Base-by-base conservation (phyloP, 2,888 invertebrate species). In the Lissonota sp. region DNA sequence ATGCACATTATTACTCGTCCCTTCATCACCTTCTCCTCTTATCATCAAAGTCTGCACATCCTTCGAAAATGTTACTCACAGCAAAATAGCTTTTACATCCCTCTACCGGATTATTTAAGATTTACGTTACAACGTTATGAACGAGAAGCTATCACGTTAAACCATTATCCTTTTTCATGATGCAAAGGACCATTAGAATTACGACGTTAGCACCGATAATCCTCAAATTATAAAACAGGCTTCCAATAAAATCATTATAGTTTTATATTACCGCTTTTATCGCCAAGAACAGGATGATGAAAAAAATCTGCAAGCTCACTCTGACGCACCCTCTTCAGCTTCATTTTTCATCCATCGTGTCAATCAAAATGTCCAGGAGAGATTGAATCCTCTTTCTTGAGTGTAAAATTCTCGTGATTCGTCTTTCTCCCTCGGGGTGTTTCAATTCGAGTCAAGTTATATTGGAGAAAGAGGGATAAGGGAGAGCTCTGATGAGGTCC, bases 401-500 rank as follows among this genome's bases (percentile, higher is more conserved):
- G 57, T 55, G 14, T 10, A 42, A 14, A 73, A 64, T 75, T 60
- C 16, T 39, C 60, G 44, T 51, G 57, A 16, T 55, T 63, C 46
- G 14, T 55, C 16, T 14, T 55, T 63, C 46, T 62, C 39, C 44
- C 16, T 14, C 77, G 16, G 55, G 55, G 46, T 55, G 55, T 14
- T 51, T 55, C 71, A 58, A 62, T 77, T 37, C 62, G 7, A 44
- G 42, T 76, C 14, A 5, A 14, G 53, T 14, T 6, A 42, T 42
- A 40, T 10, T 12, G n/a, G n/a, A 10, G 39, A 16, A 39, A 7
- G 64, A 63, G 64, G 12, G 75, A 80, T n/a, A 71, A 70, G 49
- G 66, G 62, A 72, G 63, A 46, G 67, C 69, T 39, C 62, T 63
- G 77, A 77, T 80, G 80, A 80, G 72, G 72, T 77, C 69, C 72